phyloP scores from a whole-genome alignment of 1,140 invertebrate genomes.

The Stegodyphus mimosarum region DNA sequence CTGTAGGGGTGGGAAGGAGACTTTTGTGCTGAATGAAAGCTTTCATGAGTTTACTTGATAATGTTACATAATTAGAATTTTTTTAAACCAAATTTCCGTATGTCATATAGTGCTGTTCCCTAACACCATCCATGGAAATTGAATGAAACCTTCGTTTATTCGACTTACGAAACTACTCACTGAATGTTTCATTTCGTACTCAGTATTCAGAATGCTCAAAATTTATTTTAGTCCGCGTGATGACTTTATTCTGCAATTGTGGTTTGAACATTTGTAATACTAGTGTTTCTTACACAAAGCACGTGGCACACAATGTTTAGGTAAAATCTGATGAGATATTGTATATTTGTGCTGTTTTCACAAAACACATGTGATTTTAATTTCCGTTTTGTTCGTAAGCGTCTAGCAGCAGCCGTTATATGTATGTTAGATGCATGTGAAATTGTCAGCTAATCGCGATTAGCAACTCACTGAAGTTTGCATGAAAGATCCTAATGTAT shows the following conservation, averaged over 20 bases:
- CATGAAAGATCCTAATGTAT: slow-evolving; percentile 37
- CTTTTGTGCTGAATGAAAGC: neutral
- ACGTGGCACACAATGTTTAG: slow-evolving; percentile 43
- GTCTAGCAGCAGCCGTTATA: slow-evolving; percentile 42
- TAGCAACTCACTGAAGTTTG: slow-evolving; percentile 35
- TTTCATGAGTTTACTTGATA: neutral
- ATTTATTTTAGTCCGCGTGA: neutral
- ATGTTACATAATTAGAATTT: neutral
- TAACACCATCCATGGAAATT: neutral
- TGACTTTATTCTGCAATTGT: slow-evolving; percentile 14
- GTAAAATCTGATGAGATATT: slow-evolving; percentile 24
- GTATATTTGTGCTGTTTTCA: slow-evolving; percentile 36
- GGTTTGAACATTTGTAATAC: slow-evolving; percentile 29
- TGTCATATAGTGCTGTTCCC: neutral
- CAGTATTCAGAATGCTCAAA: slow-evolving; percentile 25
- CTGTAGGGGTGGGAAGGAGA: neutral
- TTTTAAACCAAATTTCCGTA: neutral
- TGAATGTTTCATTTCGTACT: slow-evolving; percentile 24
- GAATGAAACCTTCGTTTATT: neutral
- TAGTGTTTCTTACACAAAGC: slow-evolving; percentile 45
- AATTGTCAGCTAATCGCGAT: slow-evolving; percentile 22
- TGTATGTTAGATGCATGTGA: slow-evolving; percentile 57
- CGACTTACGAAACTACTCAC: neutral
- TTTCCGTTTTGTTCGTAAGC: slow-evolving; percentile 26
- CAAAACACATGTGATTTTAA: slow-evolving; percentile 25